phyloP scores from a whole-genome alignment of 2,113 vertebrate genomes.

The Numenius arquata region DNA sequence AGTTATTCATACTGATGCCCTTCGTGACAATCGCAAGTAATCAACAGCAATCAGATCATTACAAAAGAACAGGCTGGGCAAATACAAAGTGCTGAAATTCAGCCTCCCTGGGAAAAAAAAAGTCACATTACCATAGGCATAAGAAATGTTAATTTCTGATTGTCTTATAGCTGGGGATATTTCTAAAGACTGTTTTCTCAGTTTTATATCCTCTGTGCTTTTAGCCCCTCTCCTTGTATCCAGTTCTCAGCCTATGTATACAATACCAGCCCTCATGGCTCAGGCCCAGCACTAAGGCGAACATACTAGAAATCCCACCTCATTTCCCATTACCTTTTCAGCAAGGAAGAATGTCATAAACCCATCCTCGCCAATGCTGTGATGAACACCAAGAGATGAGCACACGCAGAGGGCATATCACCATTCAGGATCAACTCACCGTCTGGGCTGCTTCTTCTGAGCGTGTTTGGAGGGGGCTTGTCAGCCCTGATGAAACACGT shows the following conservation, averaged over 20 bases:
- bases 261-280: neutral
- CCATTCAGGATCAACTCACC: neutral
- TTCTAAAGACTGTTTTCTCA: neutral
- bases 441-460: neutral
- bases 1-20: neutral
- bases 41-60: neutral
- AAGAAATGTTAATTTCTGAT: neutral
- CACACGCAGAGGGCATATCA: fast-evolving
- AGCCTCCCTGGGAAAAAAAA: neutral
- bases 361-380: neutral
- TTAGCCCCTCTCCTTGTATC: neutral
- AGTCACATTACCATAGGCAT: neutral
- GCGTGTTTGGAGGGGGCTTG: neutral
- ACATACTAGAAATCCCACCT: neutral
- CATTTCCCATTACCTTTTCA: neutral
- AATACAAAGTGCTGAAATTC: neutral
- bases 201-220: neutral
- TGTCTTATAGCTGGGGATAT: neutral
- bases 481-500: neutral
- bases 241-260: neutral
- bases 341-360: neutral
- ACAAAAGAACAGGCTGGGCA: neutral
- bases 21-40: neutral
- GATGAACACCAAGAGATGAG: neutral
- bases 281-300: neutral